Conservation (phyloP, 2,797 vertebrate genomes). For the Mormyrus hasselquistii region DNA sequence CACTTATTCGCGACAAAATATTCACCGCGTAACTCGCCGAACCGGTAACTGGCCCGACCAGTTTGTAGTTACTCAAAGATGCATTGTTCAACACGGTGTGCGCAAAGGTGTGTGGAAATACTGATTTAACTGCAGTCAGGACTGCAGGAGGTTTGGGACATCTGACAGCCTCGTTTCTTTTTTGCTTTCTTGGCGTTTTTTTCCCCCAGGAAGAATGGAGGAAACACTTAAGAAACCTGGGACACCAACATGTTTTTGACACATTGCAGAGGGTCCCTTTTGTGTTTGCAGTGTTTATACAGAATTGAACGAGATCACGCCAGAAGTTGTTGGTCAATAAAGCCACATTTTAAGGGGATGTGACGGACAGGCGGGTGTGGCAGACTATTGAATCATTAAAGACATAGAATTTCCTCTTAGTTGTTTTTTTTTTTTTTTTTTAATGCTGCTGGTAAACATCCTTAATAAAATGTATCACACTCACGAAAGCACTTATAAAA, state of each 20-base stretch:
- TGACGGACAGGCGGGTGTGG: background rate
- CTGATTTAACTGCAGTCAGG: background rate
- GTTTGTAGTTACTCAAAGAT: conserved; percentile 7
- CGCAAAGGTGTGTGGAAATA: background rate
- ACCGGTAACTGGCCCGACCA: background rate
- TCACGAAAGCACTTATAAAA: background rate
- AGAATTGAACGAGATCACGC: background rate
- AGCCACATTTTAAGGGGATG: background rate
- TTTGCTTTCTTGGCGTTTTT: background rate
- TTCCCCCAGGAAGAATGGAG: background rate
- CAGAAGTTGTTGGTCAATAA: background rate
- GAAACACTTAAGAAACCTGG: background rate
- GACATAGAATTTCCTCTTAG: background rate
- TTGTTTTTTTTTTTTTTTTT: background rate
- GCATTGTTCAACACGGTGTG: background rate
- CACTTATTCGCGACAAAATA: background rate
- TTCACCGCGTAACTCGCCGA: background rate
- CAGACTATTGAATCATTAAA: background rate
- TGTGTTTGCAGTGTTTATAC: background rate
- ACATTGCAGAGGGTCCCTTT: background rate
- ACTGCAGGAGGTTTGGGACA: background rate
- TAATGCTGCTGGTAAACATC: background rate
- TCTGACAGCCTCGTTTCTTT: background rate
- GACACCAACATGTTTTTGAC: background rate
- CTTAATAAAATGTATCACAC: background rate